phyloP scores from a whole-genome alignment of 2,797 vertebrate genomes.

The Apodemus agrarius region DNA sequence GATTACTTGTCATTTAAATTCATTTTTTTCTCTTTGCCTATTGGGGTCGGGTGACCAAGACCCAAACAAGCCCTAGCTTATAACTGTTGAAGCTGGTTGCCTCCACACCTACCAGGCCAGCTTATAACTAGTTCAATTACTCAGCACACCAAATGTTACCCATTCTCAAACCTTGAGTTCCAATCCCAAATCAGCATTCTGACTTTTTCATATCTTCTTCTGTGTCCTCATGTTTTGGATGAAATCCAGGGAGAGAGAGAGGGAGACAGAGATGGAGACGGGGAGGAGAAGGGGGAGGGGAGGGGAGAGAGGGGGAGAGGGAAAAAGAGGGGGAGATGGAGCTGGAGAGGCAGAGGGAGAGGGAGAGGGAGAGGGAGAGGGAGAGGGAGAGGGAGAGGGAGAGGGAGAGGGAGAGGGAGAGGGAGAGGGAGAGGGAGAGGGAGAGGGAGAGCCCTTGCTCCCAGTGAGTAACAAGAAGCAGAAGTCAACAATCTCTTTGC shows the following conservation, averaged over 20 bases:
- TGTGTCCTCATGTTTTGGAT: background rate
- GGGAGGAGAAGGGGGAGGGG: too few species aligned
- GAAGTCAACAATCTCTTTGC: background rate
- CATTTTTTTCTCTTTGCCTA: background rate
- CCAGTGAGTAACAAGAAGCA: background rate
- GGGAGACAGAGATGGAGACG: too few species aligned
- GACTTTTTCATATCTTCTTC: background rate
- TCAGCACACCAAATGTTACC: background rate
- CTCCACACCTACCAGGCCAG: background rate
- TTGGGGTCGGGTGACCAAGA: background rate
- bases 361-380: too few species aligned
- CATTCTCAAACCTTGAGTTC: background rate
- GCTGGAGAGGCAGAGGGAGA: too few species aligned
- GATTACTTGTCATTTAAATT: background rate
- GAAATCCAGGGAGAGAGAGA: background rate
- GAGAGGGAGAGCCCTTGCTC: too few species aligned
- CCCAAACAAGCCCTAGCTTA: background rate
- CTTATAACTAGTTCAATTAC: background rate
- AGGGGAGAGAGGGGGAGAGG: too few species aligned
- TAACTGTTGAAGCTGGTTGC: background rate
- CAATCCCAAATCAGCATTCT: background rate
- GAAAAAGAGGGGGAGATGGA: too few species aligned
- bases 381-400: too few species aligned
- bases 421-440: too few species aligned
- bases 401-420: background rate